Conservation (phyloP, 2,113 vertebrate species). For the Odocoileus virginianus region DNA sequence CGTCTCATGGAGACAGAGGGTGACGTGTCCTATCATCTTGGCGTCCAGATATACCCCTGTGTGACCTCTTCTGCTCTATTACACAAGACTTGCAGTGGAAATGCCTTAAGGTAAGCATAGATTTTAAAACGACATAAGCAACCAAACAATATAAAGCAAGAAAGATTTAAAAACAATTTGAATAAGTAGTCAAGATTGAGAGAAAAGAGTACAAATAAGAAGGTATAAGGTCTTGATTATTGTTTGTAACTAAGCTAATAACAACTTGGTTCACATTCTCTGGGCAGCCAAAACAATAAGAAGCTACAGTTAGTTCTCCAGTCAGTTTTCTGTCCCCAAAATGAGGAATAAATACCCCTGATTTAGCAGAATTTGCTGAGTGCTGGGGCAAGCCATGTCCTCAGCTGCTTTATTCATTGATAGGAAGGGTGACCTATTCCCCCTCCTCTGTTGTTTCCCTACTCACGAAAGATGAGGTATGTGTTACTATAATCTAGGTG, state of each 20-base stretch:
- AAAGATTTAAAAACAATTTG: neutral
- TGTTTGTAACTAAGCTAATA: conserved; percentile 8
- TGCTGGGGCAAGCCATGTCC: neutral
- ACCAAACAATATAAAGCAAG: neutral
- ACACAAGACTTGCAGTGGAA: neutral
- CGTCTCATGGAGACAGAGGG: neutral
- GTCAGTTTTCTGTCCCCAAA: neutral
- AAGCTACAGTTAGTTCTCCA: neutral
- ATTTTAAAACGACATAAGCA: neutral
- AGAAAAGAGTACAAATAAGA: neutral
- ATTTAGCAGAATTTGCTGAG: neutral
- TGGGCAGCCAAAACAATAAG: neutral
- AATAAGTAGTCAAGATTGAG: neutral
- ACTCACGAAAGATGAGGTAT: neutral
- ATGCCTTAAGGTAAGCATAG: neutral
- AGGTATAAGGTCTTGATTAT: neutral
- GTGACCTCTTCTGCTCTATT: neutral
- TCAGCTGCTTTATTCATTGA: neutral
- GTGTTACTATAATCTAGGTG: neutral
- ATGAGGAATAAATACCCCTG: neutral
- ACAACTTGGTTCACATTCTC: neutral
- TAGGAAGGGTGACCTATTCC: neutral
- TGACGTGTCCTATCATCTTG: neutral
- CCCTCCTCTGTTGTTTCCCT: neutral
- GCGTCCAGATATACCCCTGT: neutral